Percentiles rank a stretch among this genome's conserved stretches.
Conservation (phyloP, 2,797 vertebrate genomes). For the Alexandromys oeconomus region DNA sequence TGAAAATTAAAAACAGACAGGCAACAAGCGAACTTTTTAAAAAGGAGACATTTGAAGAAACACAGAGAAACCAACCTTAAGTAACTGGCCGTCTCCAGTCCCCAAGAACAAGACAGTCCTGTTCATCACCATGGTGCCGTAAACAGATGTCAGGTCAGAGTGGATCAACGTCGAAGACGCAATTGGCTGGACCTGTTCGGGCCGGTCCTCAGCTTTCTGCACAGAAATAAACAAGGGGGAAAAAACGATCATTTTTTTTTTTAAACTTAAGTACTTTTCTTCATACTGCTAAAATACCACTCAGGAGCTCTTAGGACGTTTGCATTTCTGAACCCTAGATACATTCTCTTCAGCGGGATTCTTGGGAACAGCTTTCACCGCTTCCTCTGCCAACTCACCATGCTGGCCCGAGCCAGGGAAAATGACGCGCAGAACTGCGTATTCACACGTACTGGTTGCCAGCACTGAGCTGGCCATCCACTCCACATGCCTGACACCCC, state of each 20-base stretch:
- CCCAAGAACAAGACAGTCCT: conserved; percentile 90
- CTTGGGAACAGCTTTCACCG: not conserved
- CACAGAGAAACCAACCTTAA: conserved; percentile 87
- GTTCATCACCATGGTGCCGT: conserved; percentile 88
- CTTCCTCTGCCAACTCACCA: conserved; percentile 28
- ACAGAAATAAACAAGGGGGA: conserved; percentile 73
- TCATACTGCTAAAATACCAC: conserved; percentile 40
- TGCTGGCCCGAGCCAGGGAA: not conserved
- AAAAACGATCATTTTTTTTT: conserved; percentile 47
- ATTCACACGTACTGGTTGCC: conserved; percentile 62
- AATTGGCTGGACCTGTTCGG: conserved; percentile 80
- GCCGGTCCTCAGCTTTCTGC: conserved; percentile 68
- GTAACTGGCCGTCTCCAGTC: conserved; percentile 89
- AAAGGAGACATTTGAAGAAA: conserved; percentile 53
- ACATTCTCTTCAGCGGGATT: conserved; percentile 55
- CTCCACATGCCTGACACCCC: not conserved
- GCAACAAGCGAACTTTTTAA: conserved; percentile 29
- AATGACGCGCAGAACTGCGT: conserved; percentile 26
- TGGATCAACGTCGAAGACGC: conserved; percentile 87
- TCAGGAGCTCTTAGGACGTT: conserved; percentile 21
- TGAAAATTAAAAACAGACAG: not conserved
- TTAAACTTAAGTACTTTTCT: conserved; percentile 45
- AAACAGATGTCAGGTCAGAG: conserved; percentile 89
- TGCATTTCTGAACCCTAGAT: not conserved
- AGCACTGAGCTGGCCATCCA: conserved; percentile 54